Evolutionary conservation across 2,888 invertebrate genomes (phyloP).

Genomic region (Drosophila falleni): DNA sequence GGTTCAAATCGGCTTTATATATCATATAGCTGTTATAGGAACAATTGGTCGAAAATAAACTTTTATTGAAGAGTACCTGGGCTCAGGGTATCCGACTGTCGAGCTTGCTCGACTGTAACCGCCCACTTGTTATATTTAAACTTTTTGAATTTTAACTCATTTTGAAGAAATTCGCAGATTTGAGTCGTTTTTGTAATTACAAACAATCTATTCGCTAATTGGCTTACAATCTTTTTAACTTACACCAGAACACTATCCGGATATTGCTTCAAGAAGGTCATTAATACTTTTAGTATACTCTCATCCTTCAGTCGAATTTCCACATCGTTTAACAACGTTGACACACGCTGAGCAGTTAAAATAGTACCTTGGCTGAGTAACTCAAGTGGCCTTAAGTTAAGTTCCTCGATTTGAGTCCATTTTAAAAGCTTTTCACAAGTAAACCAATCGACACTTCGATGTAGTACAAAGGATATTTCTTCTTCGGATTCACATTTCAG

Average conservation of each 20-base stretch:
- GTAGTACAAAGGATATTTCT: conserved; percentile 46
- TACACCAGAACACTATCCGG: conserved; percentile 38
- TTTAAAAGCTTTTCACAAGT: conserved; percentile 16
- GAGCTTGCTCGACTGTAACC: no score
- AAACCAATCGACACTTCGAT: conserved; percentile 51
- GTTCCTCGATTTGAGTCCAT: conserved; percentile 33
- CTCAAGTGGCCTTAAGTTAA: conserved; percentile 24
- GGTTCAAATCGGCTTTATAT: no score
- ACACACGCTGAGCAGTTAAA: conserved; percentile 36
- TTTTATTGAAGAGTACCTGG: no score
- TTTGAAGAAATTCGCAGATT: no score
- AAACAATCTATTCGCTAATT: no score
- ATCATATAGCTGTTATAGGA: no score
- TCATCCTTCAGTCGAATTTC: conserved; percentile 24
- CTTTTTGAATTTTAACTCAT: no score
- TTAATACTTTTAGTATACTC: conserved; percentile 22
- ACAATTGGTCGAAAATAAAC: no score
- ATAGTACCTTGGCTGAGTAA: conserved; percentile 48
- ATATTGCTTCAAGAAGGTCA: conserved; percentile 27
- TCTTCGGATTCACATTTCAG: conserved; percentile 33
- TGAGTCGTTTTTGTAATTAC: no score
- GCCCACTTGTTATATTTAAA: no score
- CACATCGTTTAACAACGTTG: conserved; percentile 11
- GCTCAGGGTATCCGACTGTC: no score
- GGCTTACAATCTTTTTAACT: conserved; percentile 7